Evolutionary conservation across 1,140 invertebrate genomes (phyloP), one percentile per base, ranked within the genome.

Genomic region (Camponotus vicinus): DNA sequence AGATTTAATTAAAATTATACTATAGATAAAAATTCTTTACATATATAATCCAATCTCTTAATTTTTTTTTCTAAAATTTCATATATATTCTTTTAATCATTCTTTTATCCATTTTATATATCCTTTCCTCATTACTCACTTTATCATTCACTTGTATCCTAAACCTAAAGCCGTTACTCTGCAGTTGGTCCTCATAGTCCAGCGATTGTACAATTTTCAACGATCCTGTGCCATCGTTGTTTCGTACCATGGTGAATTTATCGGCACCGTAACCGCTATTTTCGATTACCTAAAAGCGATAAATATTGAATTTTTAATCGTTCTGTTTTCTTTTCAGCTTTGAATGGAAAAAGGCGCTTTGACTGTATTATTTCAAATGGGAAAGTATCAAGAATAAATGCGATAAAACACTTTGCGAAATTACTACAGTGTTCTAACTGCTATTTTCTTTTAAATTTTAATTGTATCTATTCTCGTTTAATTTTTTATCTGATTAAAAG

Each of bases 211-310:
- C 98, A 86, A 99, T 99, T 96, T 99, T 99, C 70, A 99, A 95
- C 0, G 98, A 99, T 1, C 98, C 98, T 0, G 98, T 99, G 1
- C 98, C 98, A 93, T 99, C 98, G 94, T 98, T 99, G 93, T 99
- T 99, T 70, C 98, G 96, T 32, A 99, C 98, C 98, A 99, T 99
- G 3, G 98, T 99, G 93, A 99, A 99, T 94, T 99, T 99, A 93
- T 99, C 98, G 64, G 98, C 98, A 63, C 98, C 98, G 93, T 98
- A 99, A 59, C 98, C 98, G 93, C 98, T 98, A 93, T 98, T 98
- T 94, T 99, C 98, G 88, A 99, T 98, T 8, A 99, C 97, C 96
- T 96, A 45, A 37, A 32, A 27, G 13, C 5, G 27, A 21, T n/a
- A 5, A 37, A 61, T 69, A 67, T 57, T 80, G 11, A 82, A 0